These are phyloP conservation scores for Tipula helvola DNA, from an alignment of 2,888 invertebrate species.

Conservation along the genomic window DNA sequence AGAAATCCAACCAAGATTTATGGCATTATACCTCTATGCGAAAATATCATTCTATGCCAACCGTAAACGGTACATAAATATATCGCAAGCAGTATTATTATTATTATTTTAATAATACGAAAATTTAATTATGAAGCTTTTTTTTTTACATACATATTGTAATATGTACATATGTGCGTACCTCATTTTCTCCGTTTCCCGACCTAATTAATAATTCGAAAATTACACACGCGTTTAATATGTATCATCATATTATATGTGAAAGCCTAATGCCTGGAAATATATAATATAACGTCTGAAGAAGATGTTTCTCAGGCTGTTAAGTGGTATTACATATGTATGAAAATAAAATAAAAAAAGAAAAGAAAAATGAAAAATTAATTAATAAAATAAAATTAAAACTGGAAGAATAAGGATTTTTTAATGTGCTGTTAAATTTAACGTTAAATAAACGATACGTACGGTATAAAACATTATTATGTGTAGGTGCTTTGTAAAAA, in stretches of 20 bases:
- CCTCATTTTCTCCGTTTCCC: not conserved
- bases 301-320: not conserved
- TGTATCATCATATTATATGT: not conserved
- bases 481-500: not conserved
- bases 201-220: not conserved
- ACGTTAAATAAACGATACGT: not conserved
- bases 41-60: not conserved
- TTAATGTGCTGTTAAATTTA: not conserved
- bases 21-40: not conserved
- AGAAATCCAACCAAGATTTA: not conserved
- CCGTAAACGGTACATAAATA: not conserved
- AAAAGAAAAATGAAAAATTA: not conserved
- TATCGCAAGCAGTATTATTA: not conserved
- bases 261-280: not conserved
- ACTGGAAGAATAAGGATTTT: not conserved
- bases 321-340: not conserved
- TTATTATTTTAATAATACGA: not conserved
- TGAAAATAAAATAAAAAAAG: not conserved
- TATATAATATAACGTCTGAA: not conserved
- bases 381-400: not conserved
- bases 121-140: not conserved
- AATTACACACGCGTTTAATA: not conserved
- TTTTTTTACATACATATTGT: not conserved
- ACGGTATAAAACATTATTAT: not conserved
- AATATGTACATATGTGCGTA: not conserved